Conservation (phyloP, 2,888 invertebrate species). For the Aspidapion aeneum region DNA sequence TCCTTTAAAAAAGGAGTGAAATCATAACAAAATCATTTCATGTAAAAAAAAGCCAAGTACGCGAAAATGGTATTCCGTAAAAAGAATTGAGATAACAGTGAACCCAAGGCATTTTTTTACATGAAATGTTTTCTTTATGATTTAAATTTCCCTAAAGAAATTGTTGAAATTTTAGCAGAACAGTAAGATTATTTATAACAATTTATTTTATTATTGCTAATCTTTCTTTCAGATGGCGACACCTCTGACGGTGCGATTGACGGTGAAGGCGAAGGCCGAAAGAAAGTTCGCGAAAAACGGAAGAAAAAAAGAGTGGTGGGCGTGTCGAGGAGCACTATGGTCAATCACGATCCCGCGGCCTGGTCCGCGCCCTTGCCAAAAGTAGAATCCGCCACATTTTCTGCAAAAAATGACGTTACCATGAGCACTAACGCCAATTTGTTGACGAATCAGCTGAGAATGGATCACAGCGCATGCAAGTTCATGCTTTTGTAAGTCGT, state of each 20-base stretch:
- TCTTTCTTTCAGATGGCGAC: constrained; percentile 3
- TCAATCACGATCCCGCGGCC: constrained; percentile 32
- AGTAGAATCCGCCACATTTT: constrained; percentile 36
- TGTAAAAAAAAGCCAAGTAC: no score
- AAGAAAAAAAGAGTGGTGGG: constrained; percentile 28
- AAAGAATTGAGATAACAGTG: no score
- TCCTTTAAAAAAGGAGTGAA: no score
- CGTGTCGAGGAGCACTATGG: constrained; percentile 29
- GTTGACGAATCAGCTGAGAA: constrained; percentile 33
- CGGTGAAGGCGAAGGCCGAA: constrained; percentile 24
- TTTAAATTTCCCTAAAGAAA: no score
- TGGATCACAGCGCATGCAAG: constrained; percentile 30
- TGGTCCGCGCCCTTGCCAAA: constrained; percentile 32
- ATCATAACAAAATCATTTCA: no score
- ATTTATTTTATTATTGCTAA: no score
- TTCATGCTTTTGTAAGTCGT: constrained; percentile 35
- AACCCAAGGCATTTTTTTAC: no score
- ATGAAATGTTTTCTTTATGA: no score
- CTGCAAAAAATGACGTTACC: constrained; percentile 33
- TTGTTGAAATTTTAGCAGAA: no score
- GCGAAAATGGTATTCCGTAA: no score
- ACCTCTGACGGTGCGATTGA: constrained; percentile 28
- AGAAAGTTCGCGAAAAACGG: constrained; percentile 28
- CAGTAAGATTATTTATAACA: no score
- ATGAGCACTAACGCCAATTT: constrained; percentile 37